Conservation (phyloP, 2,113 vertebrate species). For the Prinia subflava region DNA sequence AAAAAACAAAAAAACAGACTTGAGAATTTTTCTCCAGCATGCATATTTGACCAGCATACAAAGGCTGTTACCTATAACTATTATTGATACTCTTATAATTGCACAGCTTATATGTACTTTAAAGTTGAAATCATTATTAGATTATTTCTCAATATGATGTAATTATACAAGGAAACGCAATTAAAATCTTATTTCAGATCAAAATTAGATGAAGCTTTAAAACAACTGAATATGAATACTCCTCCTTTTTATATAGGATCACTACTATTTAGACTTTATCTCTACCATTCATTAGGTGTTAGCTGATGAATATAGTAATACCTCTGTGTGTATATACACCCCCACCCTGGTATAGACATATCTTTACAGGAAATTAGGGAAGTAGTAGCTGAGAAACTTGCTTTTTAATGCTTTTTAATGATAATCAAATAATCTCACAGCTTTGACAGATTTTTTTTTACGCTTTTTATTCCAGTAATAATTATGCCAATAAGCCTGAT, state of each 20-base stretch:
- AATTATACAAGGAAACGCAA: background rate
- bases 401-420: conserved; percentile 29
- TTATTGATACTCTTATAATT: background rate
- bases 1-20: background rate
- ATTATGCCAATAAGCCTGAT: conserved; percentile 67
- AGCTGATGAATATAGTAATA: background rate
- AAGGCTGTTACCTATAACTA: background rate
- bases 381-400: background rate
- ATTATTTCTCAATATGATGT: background rate
- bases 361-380: background rate
- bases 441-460: background rate
- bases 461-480: conserved; percentile 64
- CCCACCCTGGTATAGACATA: background rate
- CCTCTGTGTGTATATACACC: fast-evolving
- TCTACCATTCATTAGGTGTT: background rate
- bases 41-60: background rate
- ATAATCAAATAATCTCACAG: conserved; percentile 15
- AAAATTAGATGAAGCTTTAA: background rate
- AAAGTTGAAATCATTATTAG: background rate
- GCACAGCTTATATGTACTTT: background rate
- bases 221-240: background rate
- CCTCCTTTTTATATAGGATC: background rate
- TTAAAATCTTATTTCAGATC: background rate
- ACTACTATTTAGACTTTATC: background rate
- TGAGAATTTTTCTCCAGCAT: background rate